phyloP scores from a whole-genome alignment of 2,113 vertebrate genomes.

The Atrichornis clamosus region DNA sequence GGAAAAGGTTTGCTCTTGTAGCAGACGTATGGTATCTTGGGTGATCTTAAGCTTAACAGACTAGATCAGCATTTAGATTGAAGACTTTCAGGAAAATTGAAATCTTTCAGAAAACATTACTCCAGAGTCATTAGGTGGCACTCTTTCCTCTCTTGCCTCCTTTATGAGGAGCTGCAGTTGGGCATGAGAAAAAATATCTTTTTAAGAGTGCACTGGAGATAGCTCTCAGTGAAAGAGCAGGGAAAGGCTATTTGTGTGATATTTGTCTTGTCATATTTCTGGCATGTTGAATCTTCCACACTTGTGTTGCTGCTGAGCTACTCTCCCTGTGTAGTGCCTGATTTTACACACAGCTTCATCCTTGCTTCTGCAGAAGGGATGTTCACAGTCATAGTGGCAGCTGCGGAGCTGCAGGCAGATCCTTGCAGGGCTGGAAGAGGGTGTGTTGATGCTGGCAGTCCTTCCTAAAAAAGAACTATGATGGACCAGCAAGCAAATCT shows the following conservation, averaged over 20 bases:
- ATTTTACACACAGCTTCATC: not conserved
- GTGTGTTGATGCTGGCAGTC: not conserved
- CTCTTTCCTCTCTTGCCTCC: not conserved
- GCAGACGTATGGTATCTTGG: accelerated
- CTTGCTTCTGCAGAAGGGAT: not conserved
- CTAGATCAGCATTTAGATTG: not conserved
- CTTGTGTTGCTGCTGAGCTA: not conserved
- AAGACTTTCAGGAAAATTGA: not conserved
- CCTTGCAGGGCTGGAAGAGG: not conserved
- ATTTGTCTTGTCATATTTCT: not conserved
- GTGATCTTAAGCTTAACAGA: not conserved
- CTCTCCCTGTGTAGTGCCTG: not conserved
- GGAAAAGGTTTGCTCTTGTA: not conserved
- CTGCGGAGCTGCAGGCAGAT: not conserved
- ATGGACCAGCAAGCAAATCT: not conserved
- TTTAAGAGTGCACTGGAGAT: not conserved
- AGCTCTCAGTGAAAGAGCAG: not conserved
- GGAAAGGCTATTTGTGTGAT: not conserved
- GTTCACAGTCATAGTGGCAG: not conserved
- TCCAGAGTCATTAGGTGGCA: not conserved
- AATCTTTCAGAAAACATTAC: not conserved
- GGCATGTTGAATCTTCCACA: not conserved
- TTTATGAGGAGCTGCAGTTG: not conserved
- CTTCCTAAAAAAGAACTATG: not conserved
- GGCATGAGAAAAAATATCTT: not conserved